Base-by-base conservation (phyloP, 2,797 vertebrate genomes). In the Sebastiscus tertius region DNA sequence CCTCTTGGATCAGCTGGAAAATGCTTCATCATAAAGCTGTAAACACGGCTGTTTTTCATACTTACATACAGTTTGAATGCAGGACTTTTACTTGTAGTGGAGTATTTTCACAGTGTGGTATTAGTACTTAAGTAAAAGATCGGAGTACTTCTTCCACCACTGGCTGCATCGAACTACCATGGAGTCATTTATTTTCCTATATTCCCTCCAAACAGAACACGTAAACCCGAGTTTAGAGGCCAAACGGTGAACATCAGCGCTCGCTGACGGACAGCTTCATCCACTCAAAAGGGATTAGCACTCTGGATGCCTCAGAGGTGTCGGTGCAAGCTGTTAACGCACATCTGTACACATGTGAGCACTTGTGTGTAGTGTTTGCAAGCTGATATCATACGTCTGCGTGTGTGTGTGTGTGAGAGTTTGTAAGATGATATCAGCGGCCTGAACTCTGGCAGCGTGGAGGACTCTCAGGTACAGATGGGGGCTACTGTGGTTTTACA, bases 391-490 rank as follows among this genome's bases (percentile, higher is more conserved):
- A 81, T 72, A 8, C 76, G 77, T 88, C 69, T 84, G 67, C 36
- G 42, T 64, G 72, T 64, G 72, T 4, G 62, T 26, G 69, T 4
- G 62, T 26, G 69, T 36, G 75, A 58, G 79, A 31, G 87, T 84
- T 22, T 88, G 90, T 83, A 87, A 91, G 86, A 63, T 82, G 87
- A 92, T 87, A 88, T 89, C 86, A 88, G 27, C 3, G n/a, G 20
- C 61, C 54, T 89, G 88, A 90, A 82, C 83, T 83, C 52, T 88
- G 89, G 88, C 82, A 79, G 85, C 22, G 79, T 72, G 75, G 80
- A 81, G 81, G 54, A 80, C 73, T 83, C 86, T 46, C 84, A 67
- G 86, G 75, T 89, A 72, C 92, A 89, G 80, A 91, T 84, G 88
- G 80, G 11, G 18, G 85, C 91, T 88, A 83, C 90, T 71, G 79